Conservation (phyloP, 2,888 invertebrate genomes). For the Eremobia ochroleuca region DNA sequence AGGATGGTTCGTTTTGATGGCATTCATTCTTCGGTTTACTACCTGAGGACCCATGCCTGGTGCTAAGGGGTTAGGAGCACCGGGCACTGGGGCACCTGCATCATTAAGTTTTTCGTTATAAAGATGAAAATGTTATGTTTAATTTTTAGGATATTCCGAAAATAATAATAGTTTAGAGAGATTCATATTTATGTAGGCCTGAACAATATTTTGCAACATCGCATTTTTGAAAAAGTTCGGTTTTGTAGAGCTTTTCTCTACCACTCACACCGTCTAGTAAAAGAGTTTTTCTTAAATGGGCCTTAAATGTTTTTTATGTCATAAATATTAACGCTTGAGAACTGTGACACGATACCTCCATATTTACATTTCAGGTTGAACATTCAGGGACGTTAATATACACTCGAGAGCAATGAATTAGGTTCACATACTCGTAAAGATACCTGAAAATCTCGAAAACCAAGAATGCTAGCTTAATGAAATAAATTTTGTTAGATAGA, state of each 20-base stretch:
- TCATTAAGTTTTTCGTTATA: constrained; percentile 16
- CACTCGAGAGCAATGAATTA: no score
- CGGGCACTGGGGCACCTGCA: constrained; percentile 78
- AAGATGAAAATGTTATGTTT: background rate
- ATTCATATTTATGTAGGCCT: background rate
- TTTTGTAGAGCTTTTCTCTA: no score
- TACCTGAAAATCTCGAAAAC: no score
- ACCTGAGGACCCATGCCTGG: constrained; percentile 90
- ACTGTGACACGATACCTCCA: no score
- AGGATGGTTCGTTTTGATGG: constrained; percentile 96
- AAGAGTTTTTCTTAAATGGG: background rate
- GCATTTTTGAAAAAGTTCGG: no score
- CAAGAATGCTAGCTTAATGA: no score
- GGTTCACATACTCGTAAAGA: no score
- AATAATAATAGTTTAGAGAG: background rate
- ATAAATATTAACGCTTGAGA: background rate
- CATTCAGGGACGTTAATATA: background rate
- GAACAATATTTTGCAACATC: background rate
- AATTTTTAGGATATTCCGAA: background rate
- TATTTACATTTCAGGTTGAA: background rate
- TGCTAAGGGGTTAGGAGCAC: constrained; percentile 86
- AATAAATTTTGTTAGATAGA: no score
- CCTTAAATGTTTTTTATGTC: background rate
- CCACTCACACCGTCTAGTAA: background rate
- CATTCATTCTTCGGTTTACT: constrained; percentile 95